Conservation (phyloP, 2,888 invertebrate genomes). For the Chorisops tibialis region DNA sequence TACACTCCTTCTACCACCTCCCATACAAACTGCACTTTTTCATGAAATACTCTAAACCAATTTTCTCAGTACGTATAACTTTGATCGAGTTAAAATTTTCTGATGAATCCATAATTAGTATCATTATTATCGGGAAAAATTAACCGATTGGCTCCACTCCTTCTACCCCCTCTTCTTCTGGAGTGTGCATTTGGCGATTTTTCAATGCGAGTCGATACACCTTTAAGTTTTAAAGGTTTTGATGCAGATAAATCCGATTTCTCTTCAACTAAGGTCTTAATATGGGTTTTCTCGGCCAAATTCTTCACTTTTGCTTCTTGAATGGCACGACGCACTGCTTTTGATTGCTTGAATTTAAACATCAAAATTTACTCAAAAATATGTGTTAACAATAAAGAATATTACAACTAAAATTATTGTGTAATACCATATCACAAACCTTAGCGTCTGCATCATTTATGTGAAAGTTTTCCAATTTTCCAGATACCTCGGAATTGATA, state of each 20-base stretch:
- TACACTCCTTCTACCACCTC: no score
- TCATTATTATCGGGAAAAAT: no score
- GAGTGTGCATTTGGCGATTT: constrained; percentile 26
- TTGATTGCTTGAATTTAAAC: constrained; percentile 56
- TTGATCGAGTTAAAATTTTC: no score
- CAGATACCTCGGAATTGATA: constrained; percentile 34
- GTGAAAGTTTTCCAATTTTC: constrained; percentile 50
- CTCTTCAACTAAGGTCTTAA: constrained; percentile 7
- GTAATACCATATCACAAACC: constrained; percentile 16
- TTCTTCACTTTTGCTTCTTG: constrained; percentile 62
- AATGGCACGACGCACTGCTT: constrained; percentile 70
- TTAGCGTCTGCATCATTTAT: constrained; percentile 52
- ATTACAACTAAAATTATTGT: no score
- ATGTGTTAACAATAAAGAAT: no score
- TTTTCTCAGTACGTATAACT: no score
- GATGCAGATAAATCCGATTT: background rate
- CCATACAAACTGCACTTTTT: no score
- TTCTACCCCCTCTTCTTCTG: constrained; percentile 52
- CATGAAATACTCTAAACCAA: no score
- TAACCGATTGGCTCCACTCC: constrained; percentile 86
- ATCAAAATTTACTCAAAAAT: no score
- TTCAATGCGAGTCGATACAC: no score
- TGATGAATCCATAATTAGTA: no score
- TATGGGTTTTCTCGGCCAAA: constrained; percentile 11
- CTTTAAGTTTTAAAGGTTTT: no score